Conservation (phyloP, 2,797 vertebrate species). For the Girardinus metallicus region DNA sequence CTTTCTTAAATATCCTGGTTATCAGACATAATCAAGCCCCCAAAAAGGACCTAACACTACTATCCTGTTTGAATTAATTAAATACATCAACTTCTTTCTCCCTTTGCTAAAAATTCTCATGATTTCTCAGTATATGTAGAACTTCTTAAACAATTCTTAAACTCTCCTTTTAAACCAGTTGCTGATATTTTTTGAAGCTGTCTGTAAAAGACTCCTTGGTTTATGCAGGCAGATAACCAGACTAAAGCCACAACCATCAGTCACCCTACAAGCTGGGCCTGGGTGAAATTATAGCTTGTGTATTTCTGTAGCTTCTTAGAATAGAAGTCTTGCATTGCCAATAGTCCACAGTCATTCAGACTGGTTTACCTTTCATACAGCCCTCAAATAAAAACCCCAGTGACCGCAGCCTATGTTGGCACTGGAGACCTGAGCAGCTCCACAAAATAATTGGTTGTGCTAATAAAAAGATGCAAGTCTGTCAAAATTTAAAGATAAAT, state of each 20-base stretch:
- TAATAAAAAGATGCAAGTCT: constrained; percentile 23
- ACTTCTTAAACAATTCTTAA: neutral
- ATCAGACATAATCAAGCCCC: constrained; percentile 20
- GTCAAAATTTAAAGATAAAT: constrained; percentile 12
- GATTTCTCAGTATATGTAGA: neutral
- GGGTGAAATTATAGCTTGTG: constrained; percentile 64
- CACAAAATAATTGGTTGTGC: neutral
- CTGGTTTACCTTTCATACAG: constrained; percentile 41
- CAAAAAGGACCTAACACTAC: constrained; percentile 33
- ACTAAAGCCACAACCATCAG: constrained; percentile 56
- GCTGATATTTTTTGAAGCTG: constrained; percentile 30
- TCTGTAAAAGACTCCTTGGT: constrained; percentile 42
- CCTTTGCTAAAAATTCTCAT: neutral
- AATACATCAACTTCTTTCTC: constrained; percentile 2
- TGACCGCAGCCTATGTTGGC: constrained; percentile 26
- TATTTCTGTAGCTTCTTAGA: constrained; percentile 76
- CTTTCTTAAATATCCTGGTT: constrained; percentile 61
- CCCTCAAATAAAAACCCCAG: constrained; percentile 48
- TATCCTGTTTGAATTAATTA: constrained; percentile 39
- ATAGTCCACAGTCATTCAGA: constrained; percentile 23
- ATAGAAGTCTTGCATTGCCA: constrained; percentile 62
- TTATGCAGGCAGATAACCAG: constrained; percentile 44
- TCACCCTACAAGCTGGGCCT: constrained; percentile 43
- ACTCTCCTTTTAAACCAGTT: neutral
- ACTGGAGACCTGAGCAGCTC: constrained; percentile 6